Percentiles rank a stretch among this genome's conserved stretches.
Conservation (phyloP, 2,888 invertebrate species). For the Calliphora vomitoria region DNA sequence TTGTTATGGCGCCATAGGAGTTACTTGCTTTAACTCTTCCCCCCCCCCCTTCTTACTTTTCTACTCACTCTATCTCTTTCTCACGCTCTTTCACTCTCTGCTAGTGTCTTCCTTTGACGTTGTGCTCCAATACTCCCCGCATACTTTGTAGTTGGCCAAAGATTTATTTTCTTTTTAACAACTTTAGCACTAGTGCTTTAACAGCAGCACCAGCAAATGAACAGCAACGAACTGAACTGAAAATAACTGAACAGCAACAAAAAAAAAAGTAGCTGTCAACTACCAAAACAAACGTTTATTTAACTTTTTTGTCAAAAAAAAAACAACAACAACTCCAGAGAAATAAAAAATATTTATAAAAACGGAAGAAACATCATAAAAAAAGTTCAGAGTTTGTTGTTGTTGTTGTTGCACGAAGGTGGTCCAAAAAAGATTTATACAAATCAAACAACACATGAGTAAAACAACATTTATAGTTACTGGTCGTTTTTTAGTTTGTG, state of each 20-base stretch:
- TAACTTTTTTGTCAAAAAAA: conserved; percentile 59
- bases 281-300: conserved; percentile 71
- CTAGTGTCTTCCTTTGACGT: conserved; percentile 26
- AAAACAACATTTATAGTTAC: conserved; percentile 24
- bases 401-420: conserved; percentile 57
- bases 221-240: conserved; percentile 28
- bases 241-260: conserved; percentile 11
- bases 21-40: conserved; percentile 52
- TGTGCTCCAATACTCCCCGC: conserved; percentile 49
- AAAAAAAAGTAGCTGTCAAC: conserved; percentile 68
- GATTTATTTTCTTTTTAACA: conserved; percentile 72
- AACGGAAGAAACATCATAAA: conserved; percentile 54
- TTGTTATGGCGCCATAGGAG: conserved; percentile 73
- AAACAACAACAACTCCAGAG: conserved; percentile 7
- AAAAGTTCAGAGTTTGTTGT: conserved; percentile 30
- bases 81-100: background rate
- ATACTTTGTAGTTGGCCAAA: conserved; percentile 50
- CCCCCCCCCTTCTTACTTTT: conserved; percentile 23
- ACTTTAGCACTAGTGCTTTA: conserved; percentile 54
- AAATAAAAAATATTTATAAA: conserved; percentile 41
- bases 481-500: background rate
- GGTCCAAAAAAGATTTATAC: conserved; percentile 52
- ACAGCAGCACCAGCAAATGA: conserved; percentile 33
- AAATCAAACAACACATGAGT: conserved; percentile 60
- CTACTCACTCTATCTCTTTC: background rate